Evolutionary conservation across 2,888 invertebrate genomes (phyloP).

Genomic region (Cheiracanthium punctorium): DNA sequence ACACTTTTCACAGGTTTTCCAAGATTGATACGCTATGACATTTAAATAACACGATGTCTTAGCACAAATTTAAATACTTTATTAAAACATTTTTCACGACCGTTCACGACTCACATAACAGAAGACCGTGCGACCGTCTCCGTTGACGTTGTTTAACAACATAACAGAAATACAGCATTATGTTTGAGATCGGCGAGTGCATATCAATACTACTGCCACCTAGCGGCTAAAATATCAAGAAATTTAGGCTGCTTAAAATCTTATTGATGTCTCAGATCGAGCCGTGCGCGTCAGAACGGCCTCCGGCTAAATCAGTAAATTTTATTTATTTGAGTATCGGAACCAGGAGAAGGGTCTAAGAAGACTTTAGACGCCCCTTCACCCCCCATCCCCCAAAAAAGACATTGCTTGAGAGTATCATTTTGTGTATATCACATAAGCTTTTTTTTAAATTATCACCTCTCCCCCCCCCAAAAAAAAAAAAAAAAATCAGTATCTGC

Average conservation of each 20-base stretch:
- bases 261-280: neutral
- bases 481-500: too few species aligned
- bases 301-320: too few species aligned
- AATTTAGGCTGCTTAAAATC: too few species aligned
- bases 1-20: neutral
- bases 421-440: too few species aligned
- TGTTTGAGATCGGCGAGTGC: conserved; percentile 6
- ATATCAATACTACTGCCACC: neutral
- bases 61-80: neutral
- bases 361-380: too few species aligned
- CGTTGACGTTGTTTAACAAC: conserved; percentile 21
- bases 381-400: too few species aligned
- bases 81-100: neutral
- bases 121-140: neutral
- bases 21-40: neutral
- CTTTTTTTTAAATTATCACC: too few species aligned
- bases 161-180: conserved; percentile 16
- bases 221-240: neutral
- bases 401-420: too few species aligned
- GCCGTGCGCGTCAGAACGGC: too few species aligned
- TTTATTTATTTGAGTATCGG: too few species aligned
- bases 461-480: too few species aligned
- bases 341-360: too few species aligned
- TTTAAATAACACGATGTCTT: neutral
- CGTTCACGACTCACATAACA: neutral